phyloP scores from a whole-genome alignment of 2,888 invertebrate species.

The Cartodere bifasciata region DNA sequence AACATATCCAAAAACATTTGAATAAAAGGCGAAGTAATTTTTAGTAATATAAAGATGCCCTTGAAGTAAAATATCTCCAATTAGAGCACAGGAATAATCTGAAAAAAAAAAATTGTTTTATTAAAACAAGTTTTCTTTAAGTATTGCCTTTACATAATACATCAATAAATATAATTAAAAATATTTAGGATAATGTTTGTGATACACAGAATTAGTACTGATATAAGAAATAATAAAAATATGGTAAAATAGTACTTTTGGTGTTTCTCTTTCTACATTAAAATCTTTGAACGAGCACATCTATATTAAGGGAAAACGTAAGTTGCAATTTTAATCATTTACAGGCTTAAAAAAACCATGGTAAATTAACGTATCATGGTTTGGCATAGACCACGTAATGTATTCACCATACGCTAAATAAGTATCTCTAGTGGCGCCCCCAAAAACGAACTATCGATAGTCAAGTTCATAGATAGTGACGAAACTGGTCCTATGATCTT shows the following conservation, averaged over 20 bases:
- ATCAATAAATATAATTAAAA: conserved; percentile 1
- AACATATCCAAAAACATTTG: conserved; percentile 89
- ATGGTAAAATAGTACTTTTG: background rate
- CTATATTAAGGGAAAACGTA: no score
- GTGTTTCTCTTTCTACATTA: no score
- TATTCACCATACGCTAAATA: no score
- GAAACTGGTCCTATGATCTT: no score
- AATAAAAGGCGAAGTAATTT: conserved; percentile 92
- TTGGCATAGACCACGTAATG: no score
- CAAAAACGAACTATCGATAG: no score
- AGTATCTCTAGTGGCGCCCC: no score
- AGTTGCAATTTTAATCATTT: no score
- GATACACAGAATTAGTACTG: background rate
- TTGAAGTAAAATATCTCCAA: conserved; percentile 84
- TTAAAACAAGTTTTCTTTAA: background rate
- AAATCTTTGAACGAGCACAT: no score
- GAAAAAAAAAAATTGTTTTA: conserved; percentile 26
- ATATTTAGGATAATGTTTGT: background rate
- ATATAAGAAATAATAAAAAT: conserved; percentile 1
- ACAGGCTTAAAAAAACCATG: no score
- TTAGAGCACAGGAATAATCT: conserved; percentile 88
- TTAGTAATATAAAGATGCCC: conserved; percentile 89
- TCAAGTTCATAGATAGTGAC: no score
- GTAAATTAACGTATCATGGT: no score
- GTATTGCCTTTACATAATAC: background rate